Conservation (phyloP, 2,113 vertebrate species). For the Pagrus major region DNA sequence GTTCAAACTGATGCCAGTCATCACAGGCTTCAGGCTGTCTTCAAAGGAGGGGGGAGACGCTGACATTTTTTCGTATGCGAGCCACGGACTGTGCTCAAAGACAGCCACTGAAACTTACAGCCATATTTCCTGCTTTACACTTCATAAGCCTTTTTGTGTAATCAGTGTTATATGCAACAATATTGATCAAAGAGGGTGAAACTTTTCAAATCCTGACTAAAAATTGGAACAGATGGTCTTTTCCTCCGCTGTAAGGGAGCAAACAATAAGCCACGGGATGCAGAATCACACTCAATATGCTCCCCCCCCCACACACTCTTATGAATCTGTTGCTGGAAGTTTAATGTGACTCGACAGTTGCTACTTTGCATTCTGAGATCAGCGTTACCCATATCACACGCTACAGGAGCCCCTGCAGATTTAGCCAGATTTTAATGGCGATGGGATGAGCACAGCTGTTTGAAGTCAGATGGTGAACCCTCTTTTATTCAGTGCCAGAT, state of each 20-base stretch:
- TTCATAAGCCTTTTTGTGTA: slow-evolving; percentile 28
- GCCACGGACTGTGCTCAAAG: slow-evolving; percentile 33
- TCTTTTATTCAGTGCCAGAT: slow-evolving; percentile 12
- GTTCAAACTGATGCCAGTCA: slow-evolving; percentile 58
- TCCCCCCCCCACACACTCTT: no score
- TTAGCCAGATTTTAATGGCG: slow-evolving; percentile 17
- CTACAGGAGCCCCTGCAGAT: slow-evolving; percentile 8
- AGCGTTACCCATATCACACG: slow-evolving; percentile 2
- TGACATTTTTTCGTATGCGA: slow-evolving; percentile 27
- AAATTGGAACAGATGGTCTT: background rate
- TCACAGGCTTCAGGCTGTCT: slow-evolving; percentile 29
- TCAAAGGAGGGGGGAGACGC: slow-evolving; percentile 30
- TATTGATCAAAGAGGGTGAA: slow-evolving; percentile 19
- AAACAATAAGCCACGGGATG: background rate
- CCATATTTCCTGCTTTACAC: slow-evolving; percentile 33
- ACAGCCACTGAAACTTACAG: slow-evolving; percentile 15
- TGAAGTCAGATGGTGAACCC: slow-evolving; percentile 26
- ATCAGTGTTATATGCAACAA: slow-evolving; percentile 7
- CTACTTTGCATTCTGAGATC: slow-evolving; percentile 19
- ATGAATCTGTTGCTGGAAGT: background rate
- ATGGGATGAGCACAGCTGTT: slow-evolving; percentile 31
- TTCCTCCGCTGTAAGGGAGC: background rate
- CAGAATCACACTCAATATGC: background rate
- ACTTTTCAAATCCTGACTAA: background rate
- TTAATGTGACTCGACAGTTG: background rate